These are phyloP conservation scores for Arizona elegans DNA, from an alignment of 2,113 vertebrate genomes.

Conservation along the genomic window DNA sequence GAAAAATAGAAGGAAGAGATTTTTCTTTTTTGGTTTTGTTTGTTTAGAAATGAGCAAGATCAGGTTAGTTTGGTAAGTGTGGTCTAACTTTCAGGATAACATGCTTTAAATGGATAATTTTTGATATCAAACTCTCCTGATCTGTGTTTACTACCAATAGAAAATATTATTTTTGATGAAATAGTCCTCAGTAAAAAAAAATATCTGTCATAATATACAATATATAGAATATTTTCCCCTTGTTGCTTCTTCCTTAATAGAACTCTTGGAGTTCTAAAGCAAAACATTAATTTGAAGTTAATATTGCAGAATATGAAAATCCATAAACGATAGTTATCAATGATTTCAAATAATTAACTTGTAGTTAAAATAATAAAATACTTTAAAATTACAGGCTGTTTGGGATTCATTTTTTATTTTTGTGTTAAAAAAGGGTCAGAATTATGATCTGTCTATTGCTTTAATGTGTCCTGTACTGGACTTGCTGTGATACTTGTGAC, in stretches of 20 bases:
- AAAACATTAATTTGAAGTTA: background rate
- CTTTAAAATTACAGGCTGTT: background rate
- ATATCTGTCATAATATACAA: background rate
- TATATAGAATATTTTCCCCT: background rate
- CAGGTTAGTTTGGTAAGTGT: background rate
- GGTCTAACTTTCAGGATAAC: conserved; percentile 6
- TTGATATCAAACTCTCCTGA: background rate
- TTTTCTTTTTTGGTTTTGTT: background rate
- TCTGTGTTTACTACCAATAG: background rate
- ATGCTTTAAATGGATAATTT: conserved; percentile 13
- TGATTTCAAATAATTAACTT: background rate
- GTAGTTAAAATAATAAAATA: background rate
- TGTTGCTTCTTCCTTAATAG: background rate
- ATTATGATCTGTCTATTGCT: background rate
- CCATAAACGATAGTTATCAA: background rate
- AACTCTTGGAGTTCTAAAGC: background rate
- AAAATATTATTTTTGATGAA: background rate
- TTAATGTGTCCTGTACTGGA: background rate
- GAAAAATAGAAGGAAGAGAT: background rate
- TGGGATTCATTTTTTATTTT: accelerated
- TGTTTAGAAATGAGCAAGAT: background rate
- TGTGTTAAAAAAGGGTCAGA: conserved; percentile 20
- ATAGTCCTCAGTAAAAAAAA: background rate
- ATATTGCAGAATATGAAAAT: background rate
- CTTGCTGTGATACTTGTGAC: conserved; percentile 49